A percentile compares a stretch with the other conserved stretches of the same genome.
These are phyloP conservation scores for Hippoglossus hippoglossus DNA, from an alignment of 2,797 vertebrate genomes.

Conservation along the genomic window DNA sequence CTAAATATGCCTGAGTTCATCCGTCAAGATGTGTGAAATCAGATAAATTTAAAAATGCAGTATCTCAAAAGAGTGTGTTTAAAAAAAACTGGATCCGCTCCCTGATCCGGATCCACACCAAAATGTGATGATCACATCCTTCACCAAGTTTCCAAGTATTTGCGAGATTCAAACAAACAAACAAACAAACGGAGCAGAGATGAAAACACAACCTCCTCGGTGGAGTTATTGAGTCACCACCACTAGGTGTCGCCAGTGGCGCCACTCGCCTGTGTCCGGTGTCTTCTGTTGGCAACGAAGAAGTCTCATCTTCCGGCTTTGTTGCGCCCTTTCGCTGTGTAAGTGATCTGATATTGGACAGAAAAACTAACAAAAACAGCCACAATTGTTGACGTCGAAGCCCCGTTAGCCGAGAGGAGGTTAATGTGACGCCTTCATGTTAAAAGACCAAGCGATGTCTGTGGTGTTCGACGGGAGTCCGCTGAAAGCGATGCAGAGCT, in stretches of 20 bases:
- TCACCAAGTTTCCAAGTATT: no score
- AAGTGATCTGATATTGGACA: conserved; percentile 31
- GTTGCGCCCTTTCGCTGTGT: conserved; percentile 43
- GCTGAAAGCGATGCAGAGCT: conserved; percentile 83
- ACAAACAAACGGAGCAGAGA: no score
- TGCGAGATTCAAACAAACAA: no score
- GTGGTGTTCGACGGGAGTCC: conserved; percentile 83
- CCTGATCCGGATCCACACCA: no score
- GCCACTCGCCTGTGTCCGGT: background rate
- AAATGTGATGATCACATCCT: no score
- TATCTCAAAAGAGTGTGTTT: no score
- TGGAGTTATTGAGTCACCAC: background rate
- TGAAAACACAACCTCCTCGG: no score
- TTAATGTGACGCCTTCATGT: conserved; percentile 63
- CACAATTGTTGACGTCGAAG: background rate
- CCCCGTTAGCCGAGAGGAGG: background rate
- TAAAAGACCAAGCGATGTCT: conserved; percentile 79
- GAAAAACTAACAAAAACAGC: conserved; percentile 11
- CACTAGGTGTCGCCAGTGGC: conserved; percentile 61
- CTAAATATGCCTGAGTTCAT: no score
- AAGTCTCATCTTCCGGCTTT: conserved; percentile 67
- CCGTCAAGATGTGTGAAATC: no score
- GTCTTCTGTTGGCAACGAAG: conserved; percentile 38
- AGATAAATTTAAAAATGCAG: no score
- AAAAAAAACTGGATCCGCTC: no score